phyloP scores from a whole-genome alignment of 2,797 vertebrate species.

The Clarias pachynema region DNA sequence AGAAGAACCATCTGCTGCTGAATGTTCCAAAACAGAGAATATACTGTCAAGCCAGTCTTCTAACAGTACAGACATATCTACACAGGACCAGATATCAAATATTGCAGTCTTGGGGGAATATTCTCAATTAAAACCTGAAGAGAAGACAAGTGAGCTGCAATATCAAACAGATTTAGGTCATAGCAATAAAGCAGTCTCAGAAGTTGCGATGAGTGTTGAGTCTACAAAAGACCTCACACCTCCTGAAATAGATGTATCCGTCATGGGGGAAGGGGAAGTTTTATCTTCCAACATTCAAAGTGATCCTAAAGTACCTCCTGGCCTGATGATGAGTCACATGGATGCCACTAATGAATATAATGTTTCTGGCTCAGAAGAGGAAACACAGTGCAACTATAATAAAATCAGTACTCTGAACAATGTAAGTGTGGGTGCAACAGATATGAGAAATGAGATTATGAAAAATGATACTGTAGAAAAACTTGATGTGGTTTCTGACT shows the following conservation, averaged over 20 bases:
- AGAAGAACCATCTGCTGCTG: constrained; percentile 37
- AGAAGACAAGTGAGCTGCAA: constrained; percentile 41
- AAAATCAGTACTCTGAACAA: constrained; percentile 5
- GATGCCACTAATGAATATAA: constrained; percentile 69
- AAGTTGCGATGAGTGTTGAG: constrained; percentile 14
- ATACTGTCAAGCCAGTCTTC: constrained; percentile 34
- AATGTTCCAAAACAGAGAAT: constrained; percentile 42
- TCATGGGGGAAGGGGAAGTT: constrained; percentile 48
- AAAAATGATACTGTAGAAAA: constrained; percentile 28
- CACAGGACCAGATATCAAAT: constrained; percentile 39
- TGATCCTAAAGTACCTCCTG: constrained; percentile 57
- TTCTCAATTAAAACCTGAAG: constrained; percentile 47
- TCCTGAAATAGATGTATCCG: constrained; percentile 47
- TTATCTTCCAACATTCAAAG: constrained; percentile 47
- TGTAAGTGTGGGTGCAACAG: constrained; percentile 24
- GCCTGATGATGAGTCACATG: constrained; percentile 74
- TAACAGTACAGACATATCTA: constrained; percentile 32
- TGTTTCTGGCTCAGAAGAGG: constrained; percentile 58
- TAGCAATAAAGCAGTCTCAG: constrained; percentile 26
- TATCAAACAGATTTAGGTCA: constrained; percentile 50
- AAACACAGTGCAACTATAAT: constrained; percentile 34
- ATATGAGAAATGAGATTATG: constrained; percentile 23
- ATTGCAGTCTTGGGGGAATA: constrained; percentile 33
- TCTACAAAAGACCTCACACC: constrained; percentile 27
- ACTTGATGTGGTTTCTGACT: constrained; percentile 16